These are phyloP conservation scores for Pseudomyrmex gracilis DNA, from an alignment of 1,140 invertebrate genomes.

Conservation along the genomic window DNA sequence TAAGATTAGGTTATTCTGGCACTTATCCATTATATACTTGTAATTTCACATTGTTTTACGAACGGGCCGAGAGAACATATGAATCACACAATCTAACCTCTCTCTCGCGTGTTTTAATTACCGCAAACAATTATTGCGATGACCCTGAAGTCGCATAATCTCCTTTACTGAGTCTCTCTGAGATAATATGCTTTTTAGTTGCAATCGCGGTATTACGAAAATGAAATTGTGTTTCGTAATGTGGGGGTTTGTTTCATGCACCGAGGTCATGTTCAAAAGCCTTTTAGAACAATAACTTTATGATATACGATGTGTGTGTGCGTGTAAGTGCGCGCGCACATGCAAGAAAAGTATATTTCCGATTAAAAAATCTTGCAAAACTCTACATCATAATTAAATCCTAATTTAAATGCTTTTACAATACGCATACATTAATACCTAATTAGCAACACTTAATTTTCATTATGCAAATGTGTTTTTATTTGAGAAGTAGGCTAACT, in stretches of 20 bases:
- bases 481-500: neutral
- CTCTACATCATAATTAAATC: too few relatives aligned
- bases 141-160: conserved; percentile 36
- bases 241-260: neutral
- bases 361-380: too few relatives aligned
- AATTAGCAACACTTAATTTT: too few relatives aligned
- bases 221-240: conserved; percentile 25
- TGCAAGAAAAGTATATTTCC: too few relatives aligned
- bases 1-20: neutral
- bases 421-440: too few relatives aligned
- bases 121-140: conserved; percentile 44
- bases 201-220: conserved; percentile 36
- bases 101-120: conserved; percentile 37
- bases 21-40: neutral
- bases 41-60: neutral
- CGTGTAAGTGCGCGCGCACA: too few relatives aligned
- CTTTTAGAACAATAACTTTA: neutral
- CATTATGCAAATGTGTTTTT: too few relatives aligned
- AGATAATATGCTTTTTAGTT: conserved; percentile 51
- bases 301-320: neutral
- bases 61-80: neutral
- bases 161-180: conserved; percentile 1
- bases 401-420: too few relatives aligned
- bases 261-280: conserved; percentile 1
- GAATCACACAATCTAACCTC: conserved; percentile 8